Conservation (phyloP, 2,888 invertebrate species). For the Globia sparganii region DNA sequence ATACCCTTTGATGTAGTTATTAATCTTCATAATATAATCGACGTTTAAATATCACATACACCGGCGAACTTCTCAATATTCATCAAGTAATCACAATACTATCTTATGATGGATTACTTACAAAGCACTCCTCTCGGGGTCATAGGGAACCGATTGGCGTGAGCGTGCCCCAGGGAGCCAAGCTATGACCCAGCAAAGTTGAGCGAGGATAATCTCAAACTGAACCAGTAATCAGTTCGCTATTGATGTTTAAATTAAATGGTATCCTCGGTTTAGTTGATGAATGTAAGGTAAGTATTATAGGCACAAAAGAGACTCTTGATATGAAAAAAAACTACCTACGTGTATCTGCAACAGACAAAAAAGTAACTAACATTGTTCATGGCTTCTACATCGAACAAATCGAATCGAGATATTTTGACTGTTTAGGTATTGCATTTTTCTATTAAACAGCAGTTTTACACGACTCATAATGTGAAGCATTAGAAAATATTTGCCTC, state of each 20-base stretch:
- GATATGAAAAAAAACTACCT: not conserved
- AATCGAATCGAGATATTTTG: too few species aligned
- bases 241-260: slow-evolving; percentile 23
- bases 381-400: too few species aligned
- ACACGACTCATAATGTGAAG: too few species aligned
- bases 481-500: too few species aligned
- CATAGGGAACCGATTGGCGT: slow-evolving; percentile 34
- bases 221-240: slow-evolving; percentile 46
- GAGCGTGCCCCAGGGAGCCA: slow-evolving; percentile 39
- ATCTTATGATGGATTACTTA: too few species aligned
- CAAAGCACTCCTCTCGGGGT: not conserved
- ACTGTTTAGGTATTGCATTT: too few species aligned
- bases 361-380: too few species aligned
- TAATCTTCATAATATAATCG: not conserved
- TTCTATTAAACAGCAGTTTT: too few species aligned
- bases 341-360: not conserved
- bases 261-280: not conserved
- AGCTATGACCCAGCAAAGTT: slow-evolving; percentile 33
- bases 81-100: slow-evolving; percentile 30
- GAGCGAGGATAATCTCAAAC: slow-evolving; percentile 2
- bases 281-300: not conserved
- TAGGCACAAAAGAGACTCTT: not conserved
- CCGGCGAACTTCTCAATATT: slow-evolving; percentile 21
- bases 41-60: not conserved
- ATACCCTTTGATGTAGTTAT: not conserved